A percentile compares a stretch with the other conserved stretches of the same genome.
Conservation (phyloP, 2,888 invertebrate genomes). For the Halictus quadricinctus region DNA sequence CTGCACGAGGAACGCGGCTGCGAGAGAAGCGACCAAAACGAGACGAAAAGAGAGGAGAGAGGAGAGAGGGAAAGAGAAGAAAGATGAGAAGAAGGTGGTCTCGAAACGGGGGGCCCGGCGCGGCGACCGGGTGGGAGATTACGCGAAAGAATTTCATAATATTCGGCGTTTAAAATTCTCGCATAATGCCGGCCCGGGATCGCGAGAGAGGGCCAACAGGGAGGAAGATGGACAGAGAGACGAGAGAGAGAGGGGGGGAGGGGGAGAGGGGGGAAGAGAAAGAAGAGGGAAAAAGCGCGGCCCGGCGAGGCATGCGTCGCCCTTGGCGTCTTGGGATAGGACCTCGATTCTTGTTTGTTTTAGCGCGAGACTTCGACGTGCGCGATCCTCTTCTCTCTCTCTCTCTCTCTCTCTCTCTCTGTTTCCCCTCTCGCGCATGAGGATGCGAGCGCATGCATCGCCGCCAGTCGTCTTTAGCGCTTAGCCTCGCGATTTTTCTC, state of each 20-base stretch:
- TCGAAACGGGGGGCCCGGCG: slow-evolving; percentile 43
- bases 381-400: slow-evolving; percentile 13
- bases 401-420: background rate
- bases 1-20: slow-evolving; percentile 8
- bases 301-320: slow-evolving; percentile 73
- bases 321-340: slow-evolving; percentile 79
- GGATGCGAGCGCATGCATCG: slow-evolving; percentile 20
- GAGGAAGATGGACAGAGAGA: background rate
- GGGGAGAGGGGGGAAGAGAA: background rate
- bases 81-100: slow-evolving; percentile 18
- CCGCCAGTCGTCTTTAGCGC: slow-evolving; percentile 50
- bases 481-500: slow-evolving; percentile 27
- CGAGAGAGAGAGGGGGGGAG: background rate
- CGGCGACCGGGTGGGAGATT: slow-evolving; percentile 64
- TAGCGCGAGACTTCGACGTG: slow-evolving; percentile 66
- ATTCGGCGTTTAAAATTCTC: slow-evolving; percentile 79
- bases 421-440: background rate
- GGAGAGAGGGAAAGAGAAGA: slow-evolving; percentile 16
- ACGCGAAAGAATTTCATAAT: slow-evolving; percentile 78
- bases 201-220: slow-evolving; percentile 36
- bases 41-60: background rate
- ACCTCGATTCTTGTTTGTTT: slow-evolving; percentile 79
- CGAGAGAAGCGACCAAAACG: background rate
- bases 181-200: slow-evolving; percentile 71
- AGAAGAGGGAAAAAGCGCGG: slow-evolving; percentile 37